Evolutionary conservation across 2,888 invertebrate species (phyloP), one percentile per base, ranked within the genome.

Genomic region (Blera fallax): DNA sequence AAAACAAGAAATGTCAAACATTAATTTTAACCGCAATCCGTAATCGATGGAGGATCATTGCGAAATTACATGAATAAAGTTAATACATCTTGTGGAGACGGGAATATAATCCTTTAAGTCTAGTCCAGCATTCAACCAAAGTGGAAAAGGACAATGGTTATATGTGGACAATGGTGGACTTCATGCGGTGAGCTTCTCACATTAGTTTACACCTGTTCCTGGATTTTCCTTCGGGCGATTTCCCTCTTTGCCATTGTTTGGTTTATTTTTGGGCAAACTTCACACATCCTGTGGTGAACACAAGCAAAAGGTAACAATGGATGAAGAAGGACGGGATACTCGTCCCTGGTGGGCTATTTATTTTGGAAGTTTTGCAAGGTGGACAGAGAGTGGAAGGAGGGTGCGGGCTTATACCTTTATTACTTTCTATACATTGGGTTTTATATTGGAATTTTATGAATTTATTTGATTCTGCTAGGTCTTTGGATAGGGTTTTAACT

Each of bases 151-250:
- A 62, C 69, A 77, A 58, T 34, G 56, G 34, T 27, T 54, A 18
- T 29, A 48, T 34, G 14, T 10, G 65, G 65, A 67, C 72, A 65
- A 21, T 58, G 43, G 32, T 24, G 65, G 56, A 58, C 34, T 64
- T 70, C 40, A 65, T 56, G 24, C 21, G 56, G 64, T 72, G 58
- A 72, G 65, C 48, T 80, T 58, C 65, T 73, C 56, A 80, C 79
- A 73, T 78, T 70, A 62, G 62, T 78, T 78, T 78, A 70, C 78
- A 78, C 78, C 78, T 78, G 78, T 78, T 78, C 70, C 78, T 62
- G 45, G 16, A 14, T 32, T 77, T 78, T 70, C 32, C 70, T 70
- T 62, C n/a, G 24, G 70, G 62, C 70, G 10, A 21, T 70, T 62
- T 69, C 45, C 70, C 70, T 70, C 29, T 50, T 65, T 52, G 6